Evolutionary conservation across 2,797 vertebrate species (phyloP).

Genomic region (Bovichtus variegatus): DNA sequence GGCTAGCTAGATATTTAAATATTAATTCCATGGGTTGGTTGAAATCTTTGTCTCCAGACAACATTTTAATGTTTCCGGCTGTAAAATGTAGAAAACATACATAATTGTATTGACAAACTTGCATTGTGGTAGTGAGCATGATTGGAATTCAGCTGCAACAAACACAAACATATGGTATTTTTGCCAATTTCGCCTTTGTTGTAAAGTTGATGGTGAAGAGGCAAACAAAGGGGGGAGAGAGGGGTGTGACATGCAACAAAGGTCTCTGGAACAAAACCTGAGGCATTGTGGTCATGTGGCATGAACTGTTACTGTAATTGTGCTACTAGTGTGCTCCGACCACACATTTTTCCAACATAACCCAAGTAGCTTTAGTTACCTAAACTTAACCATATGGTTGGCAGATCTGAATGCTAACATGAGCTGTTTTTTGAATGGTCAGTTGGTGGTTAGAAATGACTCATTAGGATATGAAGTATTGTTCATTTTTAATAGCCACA

Average conservation of each 20-base stretch:
- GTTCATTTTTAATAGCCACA: neutral
- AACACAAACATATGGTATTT: neutral
- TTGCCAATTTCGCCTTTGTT: neutral
- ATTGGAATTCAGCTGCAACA: too few species aligned
- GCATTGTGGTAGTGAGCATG: too few species aligned
- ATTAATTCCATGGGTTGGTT: neutral
- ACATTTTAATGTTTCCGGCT: fast-evolving
- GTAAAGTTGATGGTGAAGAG: neutral
- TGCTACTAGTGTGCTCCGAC: neutral
- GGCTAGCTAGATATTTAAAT: neutral
- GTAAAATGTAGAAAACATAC: too few species aligned
- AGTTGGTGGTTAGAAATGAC: neutral
- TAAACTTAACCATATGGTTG: neutral
- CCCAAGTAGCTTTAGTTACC: neutral
- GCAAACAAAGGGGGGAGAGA: neutral
- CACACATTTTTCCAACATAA: neutral
- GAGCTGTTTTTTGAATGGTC: neutral
- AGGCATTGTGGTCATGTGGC: too few species aligned
- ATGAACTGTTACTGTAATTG: neutral
- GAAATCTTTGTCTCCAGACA: neutral
- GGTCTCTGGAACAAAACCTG: neutral
- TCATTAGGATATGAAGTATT: neutral
- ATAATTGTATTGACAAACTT: neutral
- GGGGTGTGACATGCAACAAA: neutral
- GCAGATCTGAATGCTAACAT: neutral